Evolutionary conservation across 1,140 invertebrate genomes (phyloP).

Genomic region (Hesperophylax magnus): DNA sequence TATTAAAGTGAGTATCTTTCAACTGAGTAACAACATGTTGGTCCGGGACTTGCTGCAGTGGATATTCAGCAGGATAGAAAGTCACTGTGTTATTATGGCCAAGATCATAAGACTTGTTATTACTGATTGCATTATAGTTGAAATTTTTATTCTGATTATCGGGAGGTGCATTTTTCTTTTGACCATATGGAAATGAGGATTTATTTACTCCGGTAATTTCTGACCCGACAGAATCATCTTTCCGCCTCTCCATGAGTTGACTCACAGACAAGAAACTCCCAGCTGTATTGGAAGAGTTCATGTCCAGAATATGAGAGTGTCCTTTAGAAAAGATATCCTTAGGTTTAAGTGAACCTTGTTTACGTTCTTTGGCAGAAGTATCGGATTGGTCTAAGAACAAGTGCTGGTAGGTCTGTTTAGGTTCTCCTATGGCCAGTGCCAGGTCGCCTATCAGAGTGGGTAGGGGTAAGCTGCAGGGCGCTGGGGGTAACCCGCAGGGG

Average conservation of each 20-base stretch:
- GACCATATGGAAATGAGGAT: slow-evolving; percentile 4
- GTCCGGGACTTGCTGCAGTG: slow-evolving; percentile 7
- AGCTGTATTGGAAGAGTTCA: slow-evolving; percentile 36
- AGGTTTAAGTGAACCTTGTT: not conserved
- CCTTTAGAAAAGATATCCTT: slow-evolving; percentile 25
- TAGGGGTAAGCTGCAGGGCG: slow-evolving; percentile 66
- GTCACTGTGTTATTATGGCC: not conserved
- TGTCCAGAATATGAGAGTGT: slow-evolving; percentile 42
- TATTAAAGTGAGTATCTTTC: slow-evolving; percentile 26
- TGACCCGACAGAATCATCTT: slow-evolving; percentile 4
- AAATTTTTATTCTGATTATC: slow-evolving; percentile 20
- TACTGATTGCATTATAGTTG: slow-evolving; percentile 4
- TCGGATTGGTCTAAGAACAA: slow-evolving; percentile 58
- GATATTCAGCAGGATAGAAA: slow-evolving; percentile 14
- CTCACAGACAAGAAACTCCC: slow-evolving; percentile 75
- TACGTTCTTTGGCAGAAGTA: slow-evolving; percentile 21
- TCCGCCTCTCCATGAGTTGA: slow-evolving; percentile 72
- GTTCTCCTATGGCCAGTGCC: slow-evolving; percentile 68
- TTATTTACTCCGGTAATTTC: not conserved
- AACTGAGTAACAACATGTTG: not conserved
- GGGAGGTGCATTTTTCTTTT: slow-evolving; percentile 12
- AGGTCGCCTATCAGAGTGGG: slow-evolving; percentile 74
- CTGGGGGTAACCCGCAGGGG: slow-evolving; percentile 49
- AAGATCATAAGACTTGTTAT: slow-evolving; percentile 14
- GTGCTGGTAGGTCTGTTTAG: slow-evolving; percentile 58